Conservation (phyloP, 2,888 invertebrate species). For the Acronicta psi region DNA sequence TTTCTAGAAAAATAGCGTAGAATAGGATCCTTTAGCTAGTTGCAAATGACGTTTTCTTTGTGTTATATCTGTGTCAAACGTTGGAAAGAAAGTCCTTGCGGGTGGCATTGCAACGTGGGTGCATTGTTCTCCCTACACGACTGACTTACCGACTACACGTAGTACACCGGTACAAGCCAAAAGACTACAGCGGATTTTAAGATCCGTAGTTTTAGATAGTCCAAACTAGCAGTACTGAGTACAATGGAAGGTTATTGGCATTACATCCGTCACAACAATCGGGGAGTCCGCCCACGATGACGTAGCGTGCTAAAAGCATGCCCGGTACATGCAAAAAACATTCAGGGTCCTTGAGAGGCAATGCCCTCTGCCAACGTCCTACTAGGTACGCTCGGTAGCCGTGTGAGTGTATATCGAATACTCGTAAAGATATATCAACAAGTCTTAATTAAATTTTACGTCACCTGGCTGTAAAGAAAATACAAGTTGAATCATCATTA, state of each 20-base stretch:
- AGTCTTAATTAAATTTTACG: constrained; percentile 17
- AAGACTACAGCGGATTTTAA: constrained; percentile 34
- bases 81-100: constrained; percentile 78
- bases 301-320: constrained; percentile 47
- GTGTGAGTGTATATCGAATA: constrained; percentile 11
- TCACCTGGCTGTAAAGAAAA: constrained; percentile 25
- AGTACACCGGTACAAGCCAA: constrained; percentile 31
- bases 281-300: constrained; percentile 46
- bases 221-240: constrained; percentile 19
- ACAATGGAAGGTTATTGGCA: constrained; percentile 51
- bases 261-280: constrained; percentile 51
- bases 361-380: constrained; percentile 45
- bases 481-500: constrained; percentile 16
- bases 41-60: constrained; percentile 79
- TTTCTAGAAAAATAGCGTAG: constrained; percentile 56
- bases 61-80: constrained; percentile 76
- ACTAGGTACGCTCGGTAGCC: constrained; percentile 17
- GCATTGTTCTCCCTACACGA: constrained; percentile 74
- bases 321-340: constrained; percentile 43
- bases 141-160: constrained; percentile 53
- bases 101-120: constrained; percentile 74
- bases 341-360: constrained; percentile 42
- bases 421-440: constrained; percentile 21
- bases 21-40: constrained; percentile 53
- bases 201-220: constrained; percentile 13